These are phyloP conservation scores for Phaethornis superciliosus DNA, from an alignment of 2,113 vertebrate genomes.

Conservation along the genomic window DNA sequence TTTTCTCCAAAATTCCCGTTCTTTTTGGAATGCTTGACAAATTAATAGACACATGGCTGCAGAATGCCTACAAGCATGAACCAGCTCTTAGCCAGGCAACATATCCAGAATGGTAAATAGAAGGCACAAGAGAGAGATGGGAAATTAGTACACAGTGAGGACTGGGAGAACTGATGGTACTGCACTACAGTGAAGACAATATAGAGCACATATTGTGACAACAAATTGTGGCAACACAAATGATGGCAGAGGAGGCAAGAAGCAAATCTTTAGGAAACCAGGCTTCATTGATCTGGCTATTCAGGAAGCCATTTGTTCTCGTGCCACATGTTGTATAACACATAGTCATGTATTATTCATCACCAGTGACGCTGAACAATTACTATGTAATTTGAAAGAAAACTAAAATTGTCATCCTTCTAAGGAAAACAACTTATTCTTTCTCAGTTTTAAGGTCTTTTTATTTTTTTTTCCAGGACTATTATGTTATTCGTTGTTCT, in stretches of 20 bases:
- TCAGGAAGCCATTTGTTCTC: constrained; percentile 9
- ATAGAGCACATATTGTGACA: background rate
- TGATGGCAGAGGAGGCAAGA: background rate
- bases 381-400: background rate
- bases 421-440: background rate
- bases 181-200: fast-evolving
- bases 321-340: background rate
- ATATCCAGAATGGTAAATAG: background rate
- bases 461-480: background rate
- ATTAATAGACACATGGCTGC: background rate
- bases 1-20: background rate
- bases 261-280: background rate
- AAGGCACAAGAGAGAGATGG: background rate
- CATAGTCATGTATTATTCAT: background rate
- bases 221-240: fast-evolving
- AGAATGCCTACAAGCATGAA: background rate
- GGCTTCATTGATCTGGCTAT: background rate
- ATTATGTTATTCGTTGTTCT: background rate
- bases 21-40: background rate
- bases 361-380: background rate
- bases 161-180: background rate
- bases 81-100: background rate
- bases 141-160: background rate
- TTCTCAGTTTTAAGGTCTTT: background rate
- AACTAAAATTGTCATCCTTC: background rate